Percentiles rank a stretch among this genome's conserved stretches.
Conservation (phyloP, 1,140 invertebrate genomes). For the Apis cerana region DNA sequence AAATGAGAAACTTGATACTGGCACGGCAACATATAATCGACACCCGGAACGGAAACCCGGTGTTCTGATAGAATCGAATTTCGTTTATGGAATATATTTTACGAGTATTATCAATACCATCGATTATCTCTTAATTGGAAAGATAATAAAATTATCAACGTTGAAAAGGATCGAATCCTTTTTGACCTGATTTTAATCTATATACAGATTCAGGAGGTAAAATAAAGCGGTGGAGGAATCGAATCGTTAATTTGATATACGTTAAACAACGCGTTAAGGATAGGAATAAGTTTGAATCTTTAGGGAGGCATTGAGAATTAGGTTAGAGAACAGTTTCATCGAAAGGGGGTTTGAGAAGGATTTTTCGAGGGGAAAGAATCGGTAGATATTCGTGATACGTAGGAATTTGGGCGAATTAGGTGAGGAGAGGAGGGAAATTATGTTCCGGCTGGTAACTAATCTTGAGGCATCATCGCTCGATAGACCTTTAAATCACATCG, state of each 20-base stretch:
- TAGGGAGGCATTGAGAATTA: no score
- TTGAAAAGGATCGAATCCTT: no score
- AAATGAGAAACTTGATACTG: constrained; percentile 42
- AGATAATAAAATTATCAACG: no score
- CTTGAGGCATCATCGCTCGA: constrained; percentile 68
- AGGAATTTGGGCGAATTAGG: constrained; percentile 50
- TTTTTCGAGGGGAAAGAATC: not conserved
- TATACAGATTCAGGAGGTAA: no score
- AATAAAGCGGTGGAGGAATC: no score
- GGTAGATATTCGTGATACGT: constrained; percentile 41
- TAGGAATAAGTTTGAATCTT: no score
- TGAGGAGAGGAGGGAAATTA: constrained; percentile 55
- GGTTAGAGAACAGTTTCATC: no score
- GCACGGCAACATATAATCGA: not conserved
- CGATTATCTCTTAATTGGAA: not conserved
- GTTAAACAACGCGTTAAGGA: no score
- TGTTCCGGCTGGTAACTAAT: constrained; percentile 66
- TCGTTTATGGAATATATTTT: not conserved
- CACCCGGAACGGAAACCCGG: not conserved
- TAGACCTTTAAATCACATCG: constrained; percentile 70
- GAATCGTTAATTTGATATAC: no score
- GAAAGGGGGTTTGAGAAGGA: no score
- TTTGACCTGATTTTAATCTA: no score
- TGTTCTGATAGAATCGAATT: constrained; percentile 10
- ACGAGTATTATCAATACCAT: not conserved